Conservation (phyloP, 2,797 vertebrate genomes). For the Danio tinwini region DNA sequence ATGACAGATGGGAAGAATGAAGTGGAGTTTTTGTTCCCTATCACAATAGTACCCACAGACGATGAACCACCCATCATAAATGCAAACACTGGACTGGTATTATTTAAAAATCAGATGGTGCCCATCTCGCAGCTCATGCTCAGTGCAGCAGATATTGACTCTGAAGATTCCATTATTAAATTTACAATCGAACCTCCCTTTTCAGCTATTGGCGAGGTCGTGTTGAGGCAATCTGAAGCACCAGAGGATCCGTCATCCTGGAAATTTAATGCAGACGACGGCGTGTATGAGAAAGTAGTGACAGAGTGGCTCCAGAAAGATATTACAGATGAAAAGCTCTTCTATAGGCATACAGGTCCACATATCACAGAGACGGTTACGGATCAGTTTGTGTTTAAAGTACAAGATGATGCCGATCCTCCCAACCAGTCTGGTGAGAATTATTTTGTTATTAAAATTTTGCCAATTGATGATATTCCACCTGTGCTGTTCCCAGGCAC, state of each 20-base stretch:
- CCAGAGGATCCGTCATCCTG: conserved; percentile 85
- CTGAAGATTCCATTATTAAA: conserved; percentile 87
- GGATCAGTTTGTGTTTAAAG: conserved; percentile 88
- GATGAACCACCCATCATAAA: conserved; percentile 92
- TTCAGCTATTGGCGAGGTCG: conserved; percentile 76
- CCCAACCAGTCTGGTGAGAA: conserved; percentile 87
- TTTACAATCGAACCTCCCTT: conserved; percentile 84
- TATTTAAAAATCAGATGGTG: conserved; percentile 88
- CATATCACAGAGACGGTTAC: conserved; percentile 83
- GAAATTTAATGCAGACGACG: conserved; percentile 80
- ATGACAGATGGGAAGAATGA: conserved; percentile 89
- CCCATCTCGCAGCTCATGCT: conserved; percentile 83
- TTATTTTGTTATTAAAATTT: conserved; percentile 83
- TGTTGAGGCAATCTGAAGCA: conserved; percentile 87
- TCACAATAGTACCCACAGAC: conserved; percentile 92
- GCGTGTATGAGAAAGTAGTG: conserved; percentile 89
- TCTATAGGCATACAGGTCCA: conserved; percentile 87
- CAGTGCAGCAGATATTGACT: conserved; percentile 93
- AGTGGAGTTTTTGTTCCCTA: conserved; percentile 94
- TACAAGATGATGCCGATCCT: conserved; percentile 95
- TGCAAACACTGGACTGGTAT: conserved; percentile 88
- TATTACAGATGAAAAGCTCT: conserved; percentile 87
- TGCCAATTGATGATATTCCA: conserved; percentile 89
- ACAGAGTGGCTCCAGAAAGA: conserved; percentile 91
- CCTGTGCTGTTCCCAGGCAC: conserved; percentile 86